Percentiles rank a stretch among this genome's conserved stretches.
These are phyloP conservation scores for Hycleus phaleratus DNA, from an alignment of 1,140 invertebrate species.

Conservation along the genomic window DNA sequence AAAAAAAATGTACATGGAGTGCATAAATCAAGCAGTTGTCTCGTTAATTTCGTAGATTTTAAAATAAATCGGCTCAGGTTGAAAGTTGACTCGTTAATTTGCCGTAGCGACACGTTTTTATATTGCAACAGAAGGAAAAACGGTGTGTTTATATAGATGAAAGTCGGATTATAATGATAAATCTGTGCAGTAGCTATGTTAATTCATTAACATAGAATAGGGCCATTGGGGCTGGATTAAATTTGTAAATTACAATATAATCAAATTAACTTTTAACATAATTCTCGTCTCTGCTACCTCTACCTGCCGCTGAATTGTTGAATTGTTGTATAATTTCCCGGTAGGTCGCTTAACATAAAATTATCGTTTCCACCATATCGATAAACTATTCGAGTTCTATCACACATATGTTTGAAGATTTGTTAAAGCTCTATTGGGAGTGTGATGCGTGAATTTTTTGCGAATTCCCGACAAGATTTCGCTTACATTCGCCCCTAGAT, in stretches of 20 bases:
- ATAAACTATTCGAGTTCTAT: too few relatives aligned
- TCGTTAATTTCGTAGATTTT: too few relatives aligned
- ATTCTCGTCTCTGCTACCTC: conserved; percentile 12
- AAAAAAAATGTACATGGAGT: too few relatives aligned
- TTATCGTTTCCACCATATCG: conserved; percentile 14
- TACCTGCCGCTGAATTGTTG: conserved; percentile 17
- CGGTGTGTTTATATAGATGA: not conserved
- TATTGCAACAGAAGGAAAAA: not conserved
- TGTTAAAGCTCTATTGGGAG: conserved; percentile 1
- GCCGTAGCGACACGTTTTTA: too few relatives aligned
- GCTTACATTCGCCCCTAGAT: conserved; percentile 1
- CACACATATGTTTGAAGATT: not conserved
- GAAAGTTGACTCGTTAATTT: too few relatives aligned
- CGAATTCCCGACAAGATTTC: conserved; percentile 20
- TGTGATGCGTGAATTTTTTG: conserved; percentile 17
- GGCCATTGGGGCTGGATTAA: conserved; percentile 21
- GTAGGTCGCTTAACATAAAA: conserved; percentile 30
- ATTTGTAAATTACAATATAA: conserved; percentile 32
- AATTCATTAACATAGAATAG: conserved; percentile 12
- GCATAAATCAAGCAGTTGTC: too few relatives aligned
- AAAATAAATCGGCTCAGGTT: too few relatives aligned
- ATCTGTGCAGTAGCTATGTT: not conserved
- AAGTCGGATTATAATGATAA: not conserved
- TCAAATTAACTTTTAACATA: conserved; percentile 30
- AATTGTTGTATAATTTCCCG: conserved; percentile 26